Percentiles rank a stretch among this genome's conserved stretches.
phyloP scores from a whole-genome alignment of 2,113 vertebrate genomes.

The Hystrix brachyura region DNA sequence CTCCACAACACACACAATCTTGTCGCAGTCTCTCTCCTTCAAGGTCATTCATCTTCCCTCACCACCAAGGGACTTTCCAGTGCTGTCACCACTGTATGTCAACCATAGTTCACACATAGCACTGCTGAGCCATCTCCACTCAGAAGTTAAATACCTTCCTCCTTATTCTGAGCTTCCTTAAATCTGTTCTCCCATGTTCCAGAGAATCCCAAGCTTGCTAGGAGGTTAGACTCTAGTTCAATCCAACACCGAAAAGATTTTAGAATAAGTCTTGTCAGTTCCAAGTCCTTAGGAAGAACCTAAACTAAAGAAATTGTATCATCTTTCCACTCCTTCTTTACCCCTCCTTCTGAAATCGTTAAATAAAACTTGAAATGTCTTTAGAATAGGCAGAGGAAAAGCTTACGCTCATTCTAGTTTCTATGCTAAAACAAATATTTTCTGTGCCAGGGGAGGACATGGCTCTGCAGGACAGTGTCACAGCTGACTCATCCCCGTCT shows the following conservation, averaged over 20 bases:
- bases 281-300: neutral
- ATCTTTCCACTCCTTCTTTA: neutral
- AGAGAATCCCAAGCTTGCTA: neutral
- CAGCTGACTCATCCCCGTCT: neutral
- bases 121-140: neutral
- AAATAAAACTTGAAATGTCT: neutral
- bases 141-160: neutral
- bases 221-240: neutral
- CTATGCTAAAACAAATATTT: conserved; percentile 8
- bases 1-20: neutral
- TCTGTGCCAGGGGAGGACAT: neutral
- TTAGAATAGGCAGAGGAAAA: conserved; percentile 5
- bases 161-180: neutral
- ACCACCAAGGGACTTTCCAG: neutral
- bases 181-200: neutral
- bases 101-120: neutral
- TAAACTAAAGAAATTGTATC: neutral
- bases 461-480: neutral
- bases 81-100: neutral
- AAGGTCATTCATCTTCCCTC: neutral
- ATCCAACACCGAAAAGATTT: neutral
- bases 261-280: neutral
- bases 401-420: neutral
- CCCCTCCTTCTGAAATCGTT: neutral
- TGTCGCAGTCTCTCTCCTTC: neutral